phyloP scores from a whole-genome alignment of 1,140 invertebrate species.

The Brachionus rubens region DNA sequence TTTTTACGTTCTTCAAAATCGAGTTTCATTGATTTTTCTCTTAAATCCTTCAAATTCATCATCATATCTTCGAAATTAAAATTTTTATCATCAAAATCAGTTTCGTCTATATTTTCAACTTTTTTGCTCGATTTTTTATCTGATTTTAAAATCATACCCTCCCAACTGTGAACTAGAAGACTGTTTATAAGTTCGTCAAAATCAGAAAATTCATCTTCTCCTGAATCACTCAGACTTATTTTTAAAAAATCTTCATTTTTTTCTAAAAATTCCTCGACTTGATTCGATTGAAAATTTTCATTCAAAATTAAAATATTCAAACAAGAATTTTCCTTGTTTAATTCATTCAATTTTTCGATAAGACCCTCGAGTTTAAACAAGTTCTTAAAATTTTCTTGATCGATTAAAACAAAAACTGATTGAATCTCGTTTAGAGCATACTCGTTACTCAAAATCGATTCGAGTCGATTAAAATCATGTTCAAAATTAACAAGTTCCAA shows the following conservation, averaged over 20 bases:
- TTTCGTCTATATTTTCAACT: not conserved
- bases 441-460: not conserved
- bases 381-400: not conserved
- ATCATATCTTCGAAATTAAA: conserved; percentile 24
- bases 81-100: conserved; percentile 9
- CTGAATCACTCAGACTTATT: not conserved
- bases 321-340: not conserved
- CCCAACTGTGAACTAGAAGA: conserved; percentile 32
- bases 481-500: not conserved
- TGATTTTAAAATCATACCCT: conserved; percentile 17
- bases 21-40: conserved; percentile 5
- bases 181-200: conserved; percentile 32
- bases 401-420: conserved; percentile 4
- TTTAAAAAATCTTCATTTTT: conserved; percentile 1
- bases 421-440: not conserved
- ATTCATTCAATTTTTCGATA: not conserved
- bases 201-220: not conserved
- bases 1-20: conserved; percentile 43
- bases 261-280: not conserved
- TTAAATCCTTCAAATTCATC: conserved; percentile 30
- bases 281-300: not conserved
- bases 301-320: not conserved
- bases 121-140: conserved; percentile 32
- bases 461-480: not conserved
- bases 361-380: not conserved